Conservation (phyloP, 2,113 vertebrate species). For the Calypte anna region DNA sequence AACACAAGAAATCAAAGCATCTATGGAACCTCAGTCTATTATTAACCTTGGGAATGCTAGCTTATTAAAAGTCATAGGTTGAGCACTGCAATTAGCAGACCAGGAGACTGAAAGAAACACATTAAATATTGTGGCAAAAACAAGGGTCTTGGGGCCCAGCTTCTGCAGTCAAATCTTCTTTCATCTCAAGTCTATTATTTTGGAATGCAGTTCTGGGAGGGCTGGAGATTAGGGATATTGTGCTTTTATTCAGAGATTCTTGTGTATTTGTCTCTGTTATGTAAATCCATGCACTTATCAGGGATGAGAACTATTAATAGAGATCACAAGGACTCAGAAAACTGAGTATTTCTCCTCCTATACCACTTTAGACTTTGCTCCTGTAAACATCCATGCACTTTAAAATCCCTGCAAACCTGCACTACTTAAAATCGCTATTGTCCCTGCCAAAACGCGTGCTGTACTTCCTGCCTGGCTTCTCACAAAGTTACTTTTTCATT, state of each 20-base stretch:
- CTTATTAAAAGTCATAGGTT: constrained; percentile 58
- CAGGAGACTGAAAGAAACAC: constrained; percentile 35
- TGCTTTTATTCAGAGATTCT: background rate
- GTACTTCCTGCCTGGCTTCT: background rate
- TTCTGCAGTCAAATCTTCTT: background rate
- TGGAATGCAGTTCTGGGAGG: background rate
- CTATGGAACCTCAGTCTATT: constrained; percentile 29
- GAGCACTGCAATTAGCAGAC: constrained; percentile 48
- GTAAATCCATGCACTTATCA: constrained; percentile 25
- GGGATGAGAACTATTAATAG: constrained; percentile 28
- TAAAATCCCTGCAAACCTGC: background rate
- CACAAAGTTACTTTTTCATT: background rate
- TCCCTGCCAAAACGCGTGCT: background rate
- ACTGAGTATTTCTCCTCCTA: constrained; percentile 5
- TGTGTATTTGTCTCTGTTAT: constrained; percentile 29
- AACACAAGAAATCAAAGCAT: constrained; percentile 1
- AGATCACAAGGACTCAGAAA: constrained; percentile 31
- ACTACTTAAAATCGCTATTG: background rate
- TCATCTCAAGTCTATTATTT: background rate
- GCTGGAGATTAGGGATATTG: background rate
- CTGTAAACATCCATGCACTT: background rate
- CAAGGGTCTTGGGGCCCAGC: background rate
- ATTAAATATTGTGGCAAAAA: constrained; percentile 10
- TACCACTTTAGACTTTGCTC: constrained; percentile 12
- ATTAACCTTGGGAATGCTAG: constrained; percentile 44